These are phyloP conservation scores for Chrysina gloriosa DNA, from an alignment of 2,888 invertebrate genomes.

Conservation along the genomic window DNA sequence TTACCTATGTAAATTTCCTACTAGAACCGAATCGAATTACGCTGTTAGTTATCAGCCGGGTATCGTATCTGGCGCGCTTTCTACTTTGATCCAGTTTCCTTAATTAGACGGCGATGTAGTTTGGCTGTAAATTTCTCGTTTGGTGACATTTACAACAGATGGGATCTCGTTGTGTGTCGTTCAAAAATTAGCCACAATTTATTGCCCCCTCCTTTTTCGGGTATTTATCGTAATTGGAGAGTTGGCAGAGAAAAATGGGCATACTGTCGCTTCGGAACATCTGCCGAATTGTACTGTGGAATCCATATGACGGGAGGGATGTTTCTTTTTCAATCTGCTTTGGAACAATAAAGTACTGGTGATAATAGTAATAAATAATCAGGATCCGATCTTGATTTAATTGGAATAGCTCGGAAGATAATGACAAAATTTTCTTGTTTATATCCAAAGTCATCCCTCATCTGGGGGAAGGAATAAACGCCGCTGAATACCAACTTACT, in stretches of 20 bases:
- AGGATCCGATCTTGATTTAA: too few relatives aligned
- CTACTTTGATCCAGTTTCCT: constrained; percentile 41
- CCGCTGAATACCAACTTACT: too few relatives aligned
- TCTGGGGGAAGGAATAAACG: too few relatives aligned
- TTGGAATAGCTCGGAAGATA: too few relatives aligned
- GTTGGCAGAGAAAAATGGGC: not conserved
- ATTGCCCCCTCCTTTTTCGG: not conserved
- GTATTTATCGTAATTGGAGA: constrained; percentile 13
- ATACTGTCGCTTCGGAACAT: not conserved
- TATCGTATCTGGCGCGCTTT: too few relatives aligned
- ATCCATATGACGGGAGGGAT: not conserved
- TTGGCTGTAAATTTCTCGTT: constrained; percentile 35
- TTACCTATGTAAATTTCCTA: too few relatives aligned
- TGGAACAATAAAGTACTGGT: too few relatives aligned
- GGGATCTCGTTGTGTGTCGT: not conserved
- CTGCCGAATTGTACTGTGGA: not conserved
- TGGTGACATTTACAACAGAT: constrained; percentile 37
- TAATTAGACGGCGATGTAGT: constrained; percentile 31
- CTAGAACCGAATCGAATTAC: too few relatives aligned
- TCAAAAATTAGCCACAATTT: constrained; percentile 23
- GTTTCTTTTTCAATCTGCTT: not conserved
- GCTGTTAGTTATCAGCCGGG: too few relatives aligned
- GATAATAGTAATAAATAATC: too few relatives aligned
- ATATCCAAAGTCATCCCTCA: too few relatives aligned
- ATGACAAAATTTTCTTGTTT: too few relatives aligned